Conservation (phyloP, 2,888 invertebrate species). For the Pyrrhosoma nymphula region DNA sequence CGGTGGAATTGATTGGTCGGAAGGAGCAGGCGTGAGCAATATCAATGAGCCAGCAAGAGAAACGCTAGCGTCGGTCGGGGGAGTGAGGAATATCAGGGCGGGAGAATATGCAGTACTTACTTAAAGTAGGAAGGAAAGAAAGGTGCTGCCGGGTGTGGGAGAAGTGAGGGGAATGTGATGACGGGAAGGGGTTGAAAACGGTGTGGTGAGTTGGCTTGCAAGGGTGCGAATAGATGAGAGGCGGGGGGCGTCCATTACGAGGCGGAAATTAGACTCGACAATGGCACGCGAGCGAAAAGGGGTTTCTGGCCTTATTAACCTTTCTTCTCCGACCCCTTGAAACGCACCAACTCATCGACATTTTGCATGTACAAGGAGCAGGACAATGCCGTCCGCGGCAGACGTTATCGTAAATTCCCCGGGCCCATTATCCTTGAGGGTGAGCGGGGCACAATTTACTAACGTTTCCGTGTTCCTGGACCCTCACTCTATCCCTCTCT, state of each 20-base stretch:
- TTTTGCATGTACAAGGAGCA: conserved; percentile 30
- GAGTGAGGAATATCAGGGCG: background rate
- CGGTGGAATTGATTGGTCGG: background rate
- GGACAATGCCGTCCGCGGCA: background rate
- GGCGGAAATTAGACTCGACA: background rate
- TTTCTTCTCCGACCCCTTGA: background rate
- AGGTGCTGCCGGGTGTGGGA: background rate
- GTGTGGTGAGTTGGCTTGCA: background rate
- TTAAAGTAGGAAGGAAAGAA: background rate
- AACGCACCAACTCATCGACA: background rate
- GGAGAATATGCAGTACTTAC: background rate
- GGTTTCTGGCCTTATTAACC: conserved; percentile 38
- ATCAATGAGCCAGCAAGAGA: background rate
- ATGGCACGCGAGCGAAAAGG: conserved; percentile 17
- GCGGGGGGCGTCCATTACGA: conserved; percentile 32
- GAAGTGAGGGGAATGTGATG: background rate
- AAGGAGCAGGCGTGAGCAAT: background rate
- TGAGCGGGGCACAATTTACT: background rate
- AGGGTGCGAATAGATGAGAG: background rate
- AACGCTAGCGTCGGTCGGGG: background rate
- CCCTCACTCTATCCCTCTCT: background rate
- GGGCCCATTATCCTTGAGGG: background rate
- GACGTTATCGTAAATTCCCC: background rate
- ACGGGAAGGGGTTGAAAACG: too few species aligned
- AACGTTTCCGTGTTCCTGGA: background rate